A percentile compares a stretch with the other conserved stretches of the same genome.
Conservation (phyloP, 2,113 vertebrate genomes). For the Gobio gobio region DNA sequence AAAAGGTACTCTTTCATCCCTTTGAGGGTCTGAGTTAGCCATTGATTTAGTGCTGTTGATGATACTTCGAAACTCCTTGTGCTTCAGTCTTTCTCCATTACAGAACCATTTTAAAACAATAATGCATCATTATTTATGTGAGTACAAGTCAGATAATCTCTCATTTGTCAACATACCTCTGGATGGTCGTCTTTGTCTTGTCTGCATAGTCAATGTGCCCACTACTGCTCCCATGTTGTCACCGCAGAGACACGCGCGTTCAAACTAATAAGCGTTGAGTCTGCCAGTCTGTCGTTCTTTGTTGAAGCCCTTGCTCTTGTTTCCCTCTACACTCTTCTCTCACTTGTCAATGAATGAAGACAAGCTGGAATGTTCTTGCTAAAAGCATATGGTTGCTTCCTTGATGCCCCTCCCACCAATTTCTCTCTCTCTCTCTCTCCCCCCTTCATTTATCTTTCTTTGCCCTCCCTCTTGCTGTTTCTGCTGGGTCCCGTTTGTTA, state of each 20-base stretch:
- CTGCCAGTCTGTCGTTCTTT: constrained; percentile 51
- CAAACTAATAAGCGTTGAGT: constrained; percentile 64
- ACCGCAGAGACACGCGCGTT: constrained; percentile 69
- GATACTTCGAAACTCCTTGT: constrained; percentile 7
- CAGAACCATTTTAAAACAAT: neutral
- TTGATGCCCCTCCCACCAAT: constrained; percentile 50
- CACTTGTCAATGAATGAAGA: constrained; percentile 27
- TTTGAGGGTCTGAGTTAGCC: constrained; percentile 7
- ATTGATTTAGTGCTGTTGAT: constrained; percentile 7
- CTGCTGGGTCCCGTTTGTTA: constrained; percentile 59
- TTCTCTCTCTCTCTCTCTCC: constrained; percentile 3
- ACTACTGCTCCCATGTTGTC: constrained; percentile 95
- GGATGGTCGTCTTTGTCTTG: constrained; percentile 92
- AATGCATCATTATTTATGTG: neutral
- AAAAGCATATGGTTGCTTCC: constrained; percentile 66
- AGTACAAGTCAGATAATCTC: constrained; percentile 13
- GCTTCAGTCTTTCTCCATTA: neutral
- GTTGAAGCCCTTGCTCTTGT: constrained; percentile 60
- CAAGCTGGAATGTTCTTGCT: constrained; percentile 44
- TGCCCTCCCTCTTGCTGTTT: constrained; percentile 61
- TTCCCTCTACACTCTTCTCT: constrained; percentile 45
- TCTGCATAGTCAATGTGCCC: constrained; percentile 97
- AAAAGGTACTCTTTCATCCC: no score
- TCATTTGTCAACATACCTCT: constrained; percentile 85
- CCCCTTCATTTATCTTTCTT: neutral